Evolutionary conservation across 2,888 invertebrate species (phyloP), one percentile per base, ranked within the genome.

Genomic region (Pandemis corylana): DNA sequence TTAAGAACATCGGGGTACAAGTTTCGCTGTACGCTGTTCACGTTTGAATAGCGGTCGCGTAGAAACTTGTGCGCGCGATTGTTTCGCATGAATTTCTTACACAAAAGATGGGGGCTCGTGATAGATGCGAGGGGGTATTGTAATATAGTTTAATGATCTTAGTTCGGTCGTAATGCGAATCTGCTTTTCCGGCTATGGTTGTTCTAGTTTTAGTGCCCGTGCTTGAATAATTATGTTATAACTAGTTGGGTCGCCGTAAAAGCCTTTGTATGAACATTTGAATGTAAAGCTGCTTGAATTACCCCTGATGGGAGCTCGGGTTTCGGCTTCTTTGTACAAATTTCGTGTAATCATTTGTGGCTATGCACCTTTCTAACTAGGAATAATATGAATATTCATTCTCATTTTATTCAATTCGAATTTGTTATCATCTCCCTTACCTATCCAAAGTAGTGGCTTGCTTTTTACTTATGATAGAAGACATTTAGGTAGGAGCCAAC

Each of bases 91-190:
- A 87, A 85, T 90, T 94, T 94, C 94, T 94, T 94, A 93, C 87
- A 94, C 92, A 93, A 93, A 92, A 92, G 92, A 91, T 84, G 91
- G 87, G 83, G 88, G 90, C 89, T 86, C 87, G 89, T 93, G 94
- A 94, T 94, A 93, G 93, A 94, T 93, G 91, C 89, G 86, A 86
- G 88, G 89, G 59, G 87, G 85, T 86, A 85, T 87, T 88, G 87
- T 87, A 89, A 88, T 93, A 92, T 90, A 93, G 93, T 94, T 94
- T 94, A 94, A 94, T 93, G 93, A 93, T 94, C 94, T 94, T 93
- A 94, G 93, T 94, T 93, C 89, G 91, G 91, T 87, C 89, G 89
- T 90, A 89, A 89, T 92, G 90, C 93, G 92, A 93, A 94, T 93
- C 93, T 92, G 91, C 89, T 90, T 90, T 90, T 89, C 90, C 90